phyloP scores from a whole-genome alignment of 2,113 vertebrate species.

The Platysternon megacephalum region DNA sequence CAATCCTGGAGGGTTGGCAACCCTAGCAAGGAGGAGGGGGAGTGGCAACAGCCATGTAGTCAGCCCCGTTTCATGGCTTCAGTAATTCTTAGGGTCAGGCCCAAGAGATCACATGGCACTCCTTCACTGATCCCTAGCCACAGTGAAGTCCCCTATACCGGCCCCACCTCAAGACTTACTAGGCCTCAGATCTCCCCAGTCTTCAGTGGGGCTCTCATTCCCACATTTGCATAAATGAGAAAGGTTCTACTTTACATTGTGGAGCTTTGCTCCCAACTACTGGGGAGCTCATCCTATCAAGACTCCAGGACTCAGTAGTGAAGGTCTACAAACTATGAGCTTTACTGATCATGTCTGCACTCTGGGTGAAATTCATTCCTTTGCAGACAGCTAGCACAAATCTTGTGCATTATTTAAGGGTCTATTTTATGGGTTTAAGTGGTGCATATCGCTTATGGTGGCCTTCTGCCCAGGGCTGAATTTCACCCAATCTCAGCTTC shows the following conservation, averaged over 20 bases:
- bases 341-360: background rate
- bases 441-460: accelerated
- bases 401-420: background rate
- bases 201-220: background rate
- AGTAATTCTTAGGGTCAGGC: background rate
- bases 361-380: background rate
- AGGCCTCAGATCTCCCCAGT: background rate
- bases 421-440: background rate
- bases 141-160: background rate
- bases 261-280: background rate
- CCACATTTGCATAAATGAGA: background rate
- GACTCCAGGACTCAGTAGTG: background rate
- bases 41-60: background rate
- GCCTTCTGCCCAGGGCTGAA: background rate
- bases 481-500: background rate
- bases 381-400: background rate
- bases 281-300: background rate
- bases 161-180: background rate
- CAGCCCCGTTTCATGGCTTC: background rate
- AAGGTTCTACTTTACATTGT: background rate
- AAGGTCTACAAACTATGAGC: background rate
- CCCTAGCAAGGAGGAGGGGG: background rate
- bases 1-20: too few relatives aligned
- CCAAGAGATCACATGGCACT: background rate
- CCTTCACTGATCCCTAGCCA: background rate